phyloP scores from a whole-genome alignment of 2,113 vertebrate genomes.

The Casuarius casuarius region DNA sequence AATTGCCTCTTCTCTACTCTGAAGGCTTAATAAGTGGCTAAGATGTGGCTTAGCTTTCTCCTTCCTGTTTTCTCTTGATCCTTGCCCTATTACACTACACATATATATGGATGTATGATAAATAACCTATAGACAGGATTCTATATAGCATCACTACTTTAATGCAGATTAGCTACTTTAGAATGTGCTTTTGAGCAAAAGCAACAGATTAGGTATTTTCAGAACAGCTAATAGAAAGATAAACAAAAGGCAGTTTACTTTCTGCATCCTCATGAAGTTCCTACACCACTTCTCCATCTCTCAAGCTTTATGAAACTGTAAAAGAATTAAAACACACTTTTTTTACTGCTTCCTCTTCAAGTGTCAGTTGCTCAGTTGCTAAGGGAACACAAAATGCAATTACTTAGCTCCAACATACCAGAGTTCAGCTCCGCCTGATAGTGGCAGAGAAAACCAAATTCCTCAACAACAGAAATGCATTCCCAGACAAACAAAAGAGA shows the following conservation, averaged over 20 bases:
- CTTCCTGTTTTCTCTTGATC: not conserved
- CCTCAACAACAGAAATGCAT: not conserved
- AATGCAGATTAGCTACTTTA: not conserved
- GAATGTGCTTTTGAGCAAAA: not conserved
- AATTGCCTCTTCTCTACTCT: not conserved
- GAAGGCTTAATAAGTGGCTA: not conserved
- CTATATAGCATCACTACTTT: not conserved
- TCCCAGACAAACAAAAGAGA: not conserved
- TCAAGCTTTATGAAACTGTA: conserved; percentile 25
- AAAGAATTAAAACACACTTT: conserved; percentile 35
- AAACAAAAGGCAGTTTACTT: conserved; percentile 10
- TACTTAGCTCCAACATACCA: not conserved
- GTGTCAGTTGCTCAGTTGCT: conserved; percentile 58
- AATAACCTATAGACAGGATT: not conserved
- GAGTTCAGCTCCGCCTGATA: conserved; percentile 13
- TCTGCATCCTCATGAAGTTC: not conserved
- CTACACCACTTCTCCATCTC: not conserved
- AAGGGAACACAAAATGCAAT: conserved; percentile 46
- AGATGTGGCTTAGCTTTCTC: not conserved
- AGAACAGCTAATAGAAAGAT: not conserved
- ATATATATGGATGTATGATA: not conserved
- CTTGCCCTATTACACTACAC: not conserved
- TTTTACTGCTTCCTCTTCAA: conserved; percentile 50
- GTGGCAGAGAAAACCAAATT: not conserved
- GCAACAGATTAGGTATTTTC: not conserved